These are phyloP conservation scores for Oxyura jamaicensis DNA, from an alignment of 2,113 vertebrate species.

Conservation along the genomic window DNA sequence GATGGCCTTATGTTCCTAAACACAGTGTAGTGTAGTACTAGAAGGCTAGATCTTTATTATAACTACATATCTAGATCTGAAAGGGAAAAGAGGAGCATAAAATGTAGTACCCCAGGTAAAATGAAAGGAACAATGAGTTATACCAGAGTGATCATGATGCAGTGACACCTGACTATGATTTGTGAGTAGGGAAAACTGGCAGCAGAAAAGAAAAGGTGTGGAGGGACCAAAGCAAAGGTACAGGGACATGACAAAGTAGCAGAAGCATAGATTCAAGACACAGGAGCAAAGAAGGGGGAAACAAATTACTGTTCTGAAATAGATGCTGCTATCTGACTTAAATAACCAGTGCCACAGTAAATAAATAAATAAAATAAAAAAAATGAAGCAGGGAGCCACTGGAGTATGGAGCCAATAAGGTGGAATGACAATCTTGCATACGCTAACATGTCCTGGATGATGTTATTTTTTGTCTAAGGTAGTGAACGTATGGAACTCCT, in stretches of 20 bases:
- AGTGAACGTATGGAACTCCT: neutral
- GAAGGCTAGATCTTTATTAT: slow-evolving; percentile 15
- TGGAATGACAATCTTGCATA: slow-evolving; percentile 1
- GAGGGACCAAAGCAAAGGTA: neutral
- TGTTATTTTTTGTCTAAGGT: neutral
- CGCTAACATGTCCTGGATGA: neutral
- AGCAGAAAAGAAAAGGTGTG: neutral
- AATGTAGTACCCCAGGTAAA: neutral
- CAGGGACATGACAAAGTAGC: neutral
- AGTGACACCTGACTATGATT: neutral
- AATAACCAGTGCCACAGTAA: neutral
- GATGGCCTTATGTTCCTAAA: slow-evolving; percentile 26
- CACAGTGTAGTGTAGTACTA: neutral
- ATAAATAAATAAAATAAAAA: neutral
- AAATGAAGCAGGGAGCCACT: neutral
- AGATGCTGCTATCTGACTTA: neutral
- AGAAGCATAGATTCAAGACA: fast-evolving
- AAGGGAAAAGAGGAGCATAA: neutral
- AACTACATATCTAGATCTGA: neutral
- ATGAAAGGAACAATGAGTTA: neutral
- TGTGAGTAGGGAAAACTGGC: neutral
- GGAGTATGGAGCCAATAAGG: neutral
- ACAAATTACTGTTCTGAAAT: neutral
- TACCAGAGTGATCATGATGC: neutral
- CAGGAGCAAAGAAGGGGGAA: neutral